Percentiles rank a stretch among this genome's conserved stretches.
These are phyloP conservation scores for Tuberolachnus salignus DNA, from an alignment of 2,888 invertebrate genomes.

Conservation along the genomic window DNA sequence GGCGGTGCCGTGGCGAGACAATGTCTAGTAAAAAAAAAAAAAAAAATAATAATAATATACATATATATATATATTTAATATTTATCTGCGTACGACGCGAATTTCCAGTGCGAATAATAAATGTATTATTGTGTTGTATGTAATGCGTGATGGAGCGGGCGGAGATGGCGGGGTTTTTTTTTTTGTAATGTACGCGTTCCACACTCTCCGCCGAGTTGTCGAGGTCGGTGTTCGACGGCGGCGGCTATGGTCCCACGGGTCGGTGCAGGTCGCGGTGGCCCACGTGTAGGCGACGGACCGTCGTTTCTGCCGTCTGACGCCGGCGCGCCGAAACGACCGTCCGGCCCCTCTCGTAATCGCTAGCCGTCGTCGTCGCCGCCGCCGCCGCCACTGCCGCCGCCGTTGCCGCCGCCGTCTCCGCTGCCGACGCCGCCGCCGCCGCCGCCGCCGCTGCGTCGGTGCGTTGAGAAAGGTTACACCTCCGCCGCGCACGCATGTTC, in stretches of 20 bases:
- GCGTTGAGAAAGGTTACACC: conserved; percentile 51
- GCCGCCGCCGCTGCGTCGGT: conserved; percentile 25
- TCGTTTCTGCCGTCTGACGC: conserved; percentile 59
- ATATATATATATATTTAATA: not conserved
- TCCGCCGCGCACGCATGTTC: conserved; percentile 61
- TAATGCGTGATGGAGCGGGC: conserved; percentile 11
- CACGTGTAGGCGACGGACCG: conserved; percentile 66
- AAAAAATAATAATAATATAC: not conserved
- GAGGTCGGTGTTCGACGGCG: conserved; percentile 69
- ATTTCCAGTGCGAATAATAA: conserved; percentile 47
- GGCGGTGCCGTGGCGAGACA: not conserved
- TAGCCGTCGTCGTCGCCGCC: conserved; percentile 15
- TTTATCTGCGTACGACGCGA: not conserved
- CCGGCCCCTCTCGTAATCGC: conserved; percentile 57
- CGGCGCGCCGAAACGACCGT: conserved; percentile 61
- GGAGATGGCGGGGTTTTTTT: conserved; percentile 59
- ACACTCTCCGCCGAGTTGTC: conserved; percentile 69
- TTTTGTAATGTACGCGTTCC: conserved; percentile 59
- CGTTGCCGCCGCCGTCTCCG: conserved; percentile 25
- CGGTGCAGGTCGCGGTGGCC: conserved; percentile 64
- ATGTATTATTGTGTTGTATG: conserved; percentile 25
- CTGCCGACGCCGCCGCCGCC: conserved; percentile 59
- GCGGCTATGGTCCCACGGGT: conserved; percentile 61
- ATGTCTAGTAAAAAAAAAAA: not conserved
- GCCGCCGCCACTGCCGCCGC: conserved; percentile 40